Base-by-base conservation (phyloP, 2,888 invertebrate genomes). In the Diarsia brunnea region DNA sequence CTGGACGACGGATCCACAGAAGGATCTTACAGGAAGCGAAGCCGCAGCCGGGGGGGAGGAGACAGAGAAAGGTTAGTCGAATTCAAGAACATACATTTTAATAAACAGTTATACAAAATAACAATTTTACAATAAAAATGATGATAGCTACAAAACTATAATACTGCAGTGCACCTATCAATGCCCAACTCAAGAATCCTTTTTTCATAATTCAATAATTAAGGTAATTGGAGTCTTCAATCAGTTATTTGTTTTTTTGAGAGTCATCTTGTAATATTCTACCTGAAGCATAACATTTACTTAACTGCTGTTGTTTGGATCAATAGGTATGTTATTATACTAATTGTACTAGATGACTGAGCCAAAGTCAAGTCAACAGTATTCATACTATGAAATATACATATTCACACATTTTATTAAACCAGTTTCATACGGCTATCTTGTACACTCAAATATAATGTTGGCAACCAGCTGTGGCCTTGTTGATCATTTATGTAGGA, bases 51-150 rank as follows among this genome's bases (percentile, higher is more conserved):
- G 84, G 96, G 96, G 81, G 77, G 61, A n/a, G 96, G 82, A 31
- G 96, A 96, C 74, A 93, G 94, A 90, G 96, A 97, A 92, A 98
- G 98, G 98, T 98, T 94, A 95, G 97, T 63, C 16, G 0, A 1
- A 63, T 43, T 43, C 10, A 8, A 16, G 1, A 58, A 58, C 16
- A 16, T 14, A 53, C 10, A n/a, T 12, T 1, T n/a, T n/a, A 31
- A 21, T 31, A 11, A 53, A 38, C 8, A 38, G 31, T 38, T 53
- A 24, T 16, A 7, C n/a, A 58, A 8, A 51, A 51, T 53, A 14
- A 38, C 38, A 61, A 61, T 43, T n/a, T 21, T n/a, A 16, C 16
- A 60, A 31, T 14, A 14, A 7, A 60, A 31, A 60, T 4, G 0
- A 58, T 16, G 8, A 19, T 31, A 19, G 60, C 4, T 60, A 60